Base-by-base conservation (phyloP, 2,888 invertebrate species). In the Erebia aethiops region DNA sequence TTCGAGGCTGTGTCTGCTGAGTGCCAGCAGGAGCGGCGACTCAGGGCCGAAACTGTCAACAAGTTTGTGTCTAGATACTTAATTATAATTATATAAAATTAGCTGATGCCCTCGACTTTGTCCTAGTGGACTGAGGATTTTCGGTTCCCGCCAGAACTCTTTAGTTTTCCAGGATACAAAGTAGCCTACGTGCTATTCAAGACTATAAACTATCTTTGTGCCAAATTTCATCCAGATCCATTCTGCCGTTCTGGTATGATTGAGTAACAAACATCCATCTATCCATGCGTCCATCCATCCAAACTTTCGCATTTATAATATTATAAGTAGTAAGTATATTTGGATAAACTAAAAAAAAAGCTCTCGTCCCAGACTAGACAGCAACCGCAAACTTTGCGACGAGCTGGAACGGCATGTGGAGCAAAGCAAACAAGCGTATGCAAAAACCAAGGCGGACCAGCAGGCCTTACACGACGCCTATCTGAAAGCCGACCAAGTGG, bases 21-120 rank as follows among this genome's bases (percentile, higher is more conserved):
- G 73, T 87, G 88, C 77, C 87, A 90, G 78, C 85, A 87, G 3
- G 92, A 92, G 74, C 80, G 90, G 66, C 82, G 90, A 0, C 81
- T 81, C n/a, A 83, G 91, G 0, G 88, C 90, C 1, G 91, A 91
- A 76, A 88, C 85, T 0, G 78, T 89, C 5, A 90, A 91, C 77
- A 89, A 87, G 91, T 90, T 18, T 0, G 61, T 61, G 18, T 56
- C 8, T 18, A n/a, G n/a, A 56, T 1, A 11, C 11, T 18, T 35
- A 57, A 11, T 13, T n/a, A n/a, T n/a, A n/a, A n/a, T n/a, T 14
- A 57, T 18, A 54, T 54, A 16, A 18, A 16, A 56, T 21, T 49
- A 49, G 11, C 13, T 10, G 49, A 13, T 13, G 13, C 49, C 49
- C 13, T 14, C 49, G 49, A 49, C 49, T 49, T 49, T 2, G 49